A percentile compares a stretch with the other conserved stretches of the same genome.
Evolutionary conservation across 2,113 vertebrate species (phyloP).

Genomic region (Tachuris rubrigastra): DNA sequence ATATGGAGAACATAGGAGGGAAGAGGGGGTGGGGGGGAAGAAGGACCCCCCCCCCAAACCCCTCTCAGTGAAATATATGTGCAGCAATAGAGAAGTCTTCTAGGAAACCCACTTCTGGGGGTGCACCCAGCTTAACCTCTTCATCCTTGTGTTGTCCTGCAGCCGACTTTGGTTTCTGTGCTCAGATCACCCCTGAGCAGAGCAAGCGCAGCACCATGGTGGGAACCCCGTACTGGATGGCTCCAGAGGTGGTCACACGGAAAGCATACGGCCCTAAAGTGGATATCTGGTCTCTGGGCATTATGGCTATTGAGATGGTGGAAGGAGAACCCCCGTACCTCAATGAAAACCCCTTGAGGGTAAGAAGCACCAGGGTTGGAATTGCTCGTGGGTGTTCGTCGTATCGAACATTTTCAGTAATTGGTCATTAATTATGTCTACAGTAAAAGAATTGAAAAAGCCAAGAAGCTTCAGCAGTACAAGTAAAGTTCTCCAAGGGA

Average conservation of each 20-base stretch:
- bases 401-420: fast-evolving
- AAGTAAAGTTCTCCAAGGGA: background rate
- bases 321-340: constrained; percentile 98
- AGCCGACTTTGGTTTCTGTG: constrained; percentile 99
- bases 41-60: background rate
- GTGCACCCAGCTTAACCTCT: background rate
- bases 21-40: background rate
- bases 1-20: background rate
- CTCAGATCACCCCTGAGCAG: constrained; percentile 98
- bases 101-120: background rate
- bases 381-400: background rate
- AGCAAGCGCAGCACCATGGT: constrained; percentile 99
- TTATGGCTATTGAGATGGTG: constrained; percentile 99
- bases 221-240: constrained; percentile 99
- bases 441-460: background rate
- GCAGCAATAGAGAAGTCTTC: background rate
- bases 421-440: background rate
- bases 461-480: background rate
- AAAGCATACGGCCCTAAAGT: constrained; percentile 98
- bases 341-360: constrained; percentile 97
- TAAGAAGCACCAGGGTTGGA: constrained; percentile 62
- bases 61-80: background rate
- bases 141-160: constrained; percentile 3
- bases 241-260: constrained; percentile 95
- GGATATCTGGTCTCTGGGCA: constrained; percentile 98